Percentiles rank a stretch among this genome's conserved stretches.
These are phyloP conservation scores for Nomada ruficornis DNA, from an alignment of 2,888 invertebrate species.

Conservation along the genomic window DNA sequence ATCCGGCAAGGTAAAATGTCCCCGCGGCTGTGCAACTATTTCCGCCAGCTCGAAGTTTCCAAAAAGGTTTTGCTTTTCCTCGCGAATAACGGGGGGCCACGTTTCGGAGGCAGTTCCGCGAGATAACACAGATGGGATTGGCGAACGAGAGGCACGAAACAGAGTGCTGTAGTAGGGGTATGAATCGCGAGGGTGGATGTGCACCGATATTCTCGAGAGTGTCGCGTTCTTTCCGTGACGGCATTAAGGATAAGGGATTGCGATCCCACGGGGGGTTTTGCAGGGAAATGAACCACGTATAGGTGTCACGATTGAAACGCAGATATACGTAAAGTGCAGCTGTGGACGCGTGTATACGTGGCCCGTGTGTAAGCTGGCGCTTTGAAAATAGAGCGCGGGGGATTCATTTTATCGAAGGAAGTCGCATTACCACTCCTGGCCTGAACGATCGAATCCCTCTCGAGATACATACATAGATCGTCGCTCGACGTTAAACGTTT, in stretches of 20 bases:
- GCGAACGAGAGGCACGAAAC: background rate
- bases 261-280: constrained; percentile 35
- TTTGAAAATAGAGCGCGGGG: constrained; percentile 53
- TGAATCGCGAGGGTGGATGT: constrained; percentile 10
- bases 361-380: constrained; percentile 5
- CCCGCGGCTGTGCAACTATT: background rate
- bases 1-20: background rate
- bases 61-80: background rate
- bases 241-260: constrained; percentile 58
- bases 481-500: constrained; percentile 3
- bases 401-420: constrained; percentile 56
- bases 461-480: constrained; percentile 32
- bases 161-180: background rate
- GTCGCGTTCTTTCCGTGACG: constrained; percentile 51
- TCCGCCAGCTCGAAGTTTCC: background rate
- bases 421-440: constrained; percentile 44
- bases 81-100: background rate
- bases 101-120: background rate
- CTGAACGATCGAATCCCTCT: constrained; percentile 31
- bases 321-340: constrained; percentile 20
- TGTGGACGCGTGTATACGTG: background rate
- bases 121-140: constrained; percentile 23
- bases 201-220: constrained; percentile 47
- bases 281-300: constrained; percentile 59
- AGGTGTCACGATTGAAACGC: constrained; percentile 58